Base-by-base conservation (phyloP, 2,113 vertebrate genomes). In the Rhabdomys dilectus region DNA sequence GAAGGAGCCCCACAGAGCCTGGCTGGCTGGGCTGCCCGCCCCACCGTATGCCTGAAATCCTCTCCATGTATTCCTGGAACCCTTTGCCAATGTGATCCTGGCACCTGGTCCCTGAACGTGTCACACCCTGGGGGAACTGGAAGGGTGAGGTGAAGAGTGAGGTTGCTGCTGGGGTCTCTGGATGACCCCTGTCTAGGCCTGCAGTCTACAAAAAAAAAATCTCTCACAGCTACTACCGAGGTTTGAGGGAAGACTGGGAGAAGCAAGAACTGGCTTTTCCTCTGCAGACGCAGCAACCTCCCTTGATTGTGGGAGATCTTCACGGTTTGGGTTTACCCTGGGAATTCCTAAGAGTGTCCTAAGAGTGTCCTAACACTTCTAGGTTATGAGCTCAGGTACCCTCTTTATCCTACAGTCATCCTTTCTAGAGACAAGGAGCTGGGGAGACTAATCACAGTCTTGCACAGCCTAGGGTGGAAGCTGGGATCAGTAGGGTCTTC, bases 251-350 rank as follows among this genome's bases (percentile, higher is more conserved):
- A 88, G 66, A 56, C 29, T 6, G 1, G 7, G 5, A 76, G 89
- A 91, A 86, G 75, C 34, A 88, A 94, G 85, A 94, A 53, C 11
- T 58, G 78, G 13, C 56, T 42, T 39, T 82, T 91, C 78, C 48
- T 86, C 39, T 39, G 36, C 82, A 56, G 76, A 39, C 60, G 89
- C 45, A 48, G 10, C 85, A 82, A 10, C n/a, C 21, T 60, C 16
- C 1, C 42, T 58, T 77, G 75, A 48, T 58, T 91, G 53, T 81
- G 58, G 64, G 42, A n/a, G 51, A 7, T 42, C 68, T 29, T 64
- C 64, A 96, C 24, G 66, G n/a, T 64, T 85, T 56, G 51, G 42
- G 22, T 8, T 58, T 87, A 7, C n/a, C 68, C 76, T 80, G 51
- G 51, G 29, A 91, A 91, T 91, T 95, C 36, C 66, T 68, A 62